Percentiles rank a stretch among this genome's conserved stretches.
Evolutionary conservation across 1,140 invertebrate species (phyloP).

Genomic region (Onthophagus taurus): DNA sequence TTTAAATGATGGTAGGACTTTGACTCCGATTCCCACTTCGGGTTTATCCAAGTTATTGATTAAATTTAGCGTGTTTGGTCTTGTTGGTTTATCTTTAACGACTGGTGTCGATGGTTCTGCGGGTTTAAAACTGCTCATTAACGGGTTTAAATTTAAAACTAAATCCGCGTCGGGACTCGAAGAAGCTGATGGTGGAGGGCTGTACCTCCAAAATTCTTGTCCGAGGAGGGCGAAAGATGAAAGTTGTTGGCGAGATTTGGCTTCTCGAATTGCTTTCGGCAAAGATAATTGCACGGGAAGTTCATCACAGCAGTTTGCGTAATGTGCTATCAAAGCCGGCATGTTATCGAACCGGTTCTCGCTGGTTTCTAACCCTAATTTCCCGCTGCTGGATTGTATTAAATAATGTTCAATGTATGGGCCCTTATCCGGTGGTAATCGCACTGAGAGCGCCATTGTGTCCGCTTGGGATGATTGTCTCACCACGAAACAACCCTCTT

Average conservation of each 20-base stretch:
- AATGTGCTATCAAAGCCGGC: constrained; percentile 84
- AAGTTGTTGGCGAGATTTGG: constrained; percentile 80
- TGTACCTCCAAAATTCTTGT: constrained; percentile 74
- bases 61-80: constrained; percentile 72
- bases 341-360: constrained; percentile 87
- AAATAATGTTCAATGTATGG: constrained; percentile 94
- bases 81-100: constrained; percentile 62
- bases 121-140: constrained; percentile 54
- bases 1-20: constrained; percentile 24
- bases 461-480: constrained; percentile 84
- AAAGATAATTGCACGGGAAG: constrained; percentile 82
- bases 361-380: constrained; percentile 84
- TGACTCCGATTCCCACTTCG: constrained; percentile 15
- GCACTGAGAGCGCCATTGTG: constrained; percentile 90
- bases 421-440: constrained; percentile 73
- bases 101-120: constrained; percentile 42
- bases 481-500: constrained; percentile 88
- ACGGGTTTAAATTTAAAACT: constrained; percentile 64
- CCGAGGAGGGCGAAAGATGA: constrained; percentile 82
- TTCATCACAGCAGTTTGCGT: constrained; percentile 89
- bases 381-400: constrained; percentile 72
- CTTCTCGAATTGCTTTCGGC: constrained; percentile 72
- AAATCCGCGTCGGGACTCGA: constrained; percentile 57
- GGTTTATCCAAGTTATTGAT: constrained; percentile 37
- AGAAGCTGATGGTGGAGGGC: constrained; percentile 37